Evolutionary conservation across 1,140 invertebrate species (phyloP), one percentile per base, ranked within the genome.

Genomic region (Drosophila pachea): DNA sequence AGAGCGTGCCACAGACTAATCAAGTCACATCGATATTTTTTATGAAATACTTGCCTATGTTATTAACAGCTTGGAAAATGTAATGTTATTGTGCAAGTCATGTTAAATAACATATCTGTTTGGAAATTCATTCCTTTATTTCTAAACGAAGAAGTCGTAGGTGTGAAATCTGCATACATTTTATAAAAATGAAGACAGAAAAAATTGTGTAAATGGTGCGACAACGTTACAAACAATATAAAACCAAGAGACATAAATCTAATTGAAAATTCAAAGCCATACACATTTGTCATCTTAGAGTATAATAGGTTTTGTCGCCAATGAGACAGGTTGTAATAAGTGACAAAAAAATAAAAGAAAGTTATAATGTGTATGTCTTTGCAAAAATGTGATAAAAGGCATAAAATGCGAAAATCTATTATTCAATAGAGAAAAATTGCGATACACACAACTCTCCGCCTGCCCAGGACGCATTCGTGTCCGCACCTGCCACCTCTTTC

Each of bases 401-500:
- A 62, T 43, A 59, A 69, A 73, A 61, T 66, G 40, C 58, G 52
- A 74, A 74, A 74, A 71, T 38, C 62, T 74, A 43, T 67, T 74
- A 71, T 74, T 62, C 72, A 74, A 74, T 71, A 74, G 72, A 74
- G 72, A 74, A 71, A 74, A 74, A 71, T 74, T 71, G 68, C 68
- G 55, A 74, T 71, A 71, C 55, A 71, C 50, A 59, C 62, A 14
- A 43, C 61, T 42, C 16, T 31, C 43, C 33, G 32, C 52, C 32
- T 36, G 29, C 43, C 55, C 38, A 52, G 36, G 9, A 64, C 62
- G 68, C 68, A 71, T 53, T 61, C 52, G 50, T 43, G 63, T 54
- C 68, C 54, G 53, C 61, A 68, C 66, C 66, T 55, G 66, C 52
- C 66, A 63, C 53, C 68, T 50, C 50, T 64, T 49, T 72, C 50